Evolutionary conservation across 1,140 invertebrate genomes (phyloP), one percentile per base, ranked within the genome.

Genomic region (Aphaenogaster floridana): DNA sequence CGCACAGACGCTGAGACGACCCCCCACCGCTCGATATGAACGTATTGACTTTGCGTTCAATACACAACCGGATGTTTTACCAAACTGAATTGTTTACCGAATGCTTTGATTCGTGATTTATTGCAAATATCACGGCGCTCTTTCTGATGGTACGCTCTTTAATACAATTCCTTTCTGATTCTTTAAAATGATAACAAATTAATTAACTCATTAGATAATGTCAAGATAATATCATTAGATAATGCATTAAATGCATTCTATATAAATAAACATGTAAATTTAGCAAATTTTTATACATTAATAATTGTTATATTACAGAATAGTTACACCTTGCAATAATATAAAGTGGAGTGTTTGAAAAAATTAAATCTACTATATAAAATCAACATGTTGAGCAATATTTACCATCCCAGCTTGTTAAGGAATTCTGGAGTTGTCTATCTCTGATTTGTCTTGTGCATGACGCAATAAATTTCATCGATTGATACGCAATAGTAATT

Each of bases 51-150:
- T 61, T 9, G 13, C 28, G 17, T 59, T 45, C 42, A 57, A 48
- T 71, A 54, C 9, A 21, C n/a, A 3, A 39, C 39, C 52, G 52
- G 52, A 72, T 72, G 79, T 83, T 83, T 83, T 57, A 39, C 9
- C 50, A 59, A 83, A 59, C 52, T 72, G 13, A 2, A 71, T 81
- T 36, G 52, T 83, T 83, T 72, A 52, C 36, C 8, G 7, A 42
- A n/a, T 3, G 64, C 11, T 17, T 45, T 63, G 52, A 83, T 72
- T 83, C 11, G 3, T 59, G 78, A 80, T 39, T 80, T 83, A 59
- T 4, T 21, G 1, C 28, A 11, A 21, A 69, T 66, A 52, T 15
- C 0, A 34, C 39, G 68, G n/a, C 15, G 8, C 3, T 21, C 17
- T n/a, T n/a, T 48, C 1, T 4, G 0, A n/a, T n/a, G 9, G 9